A percentile compares a stretch with the other conserved stretches of the same genome.
phyloP scores from a whole-genome alignment of 2,113 vertebrate species.

The Pyxicephalus adspersus region DNA sequence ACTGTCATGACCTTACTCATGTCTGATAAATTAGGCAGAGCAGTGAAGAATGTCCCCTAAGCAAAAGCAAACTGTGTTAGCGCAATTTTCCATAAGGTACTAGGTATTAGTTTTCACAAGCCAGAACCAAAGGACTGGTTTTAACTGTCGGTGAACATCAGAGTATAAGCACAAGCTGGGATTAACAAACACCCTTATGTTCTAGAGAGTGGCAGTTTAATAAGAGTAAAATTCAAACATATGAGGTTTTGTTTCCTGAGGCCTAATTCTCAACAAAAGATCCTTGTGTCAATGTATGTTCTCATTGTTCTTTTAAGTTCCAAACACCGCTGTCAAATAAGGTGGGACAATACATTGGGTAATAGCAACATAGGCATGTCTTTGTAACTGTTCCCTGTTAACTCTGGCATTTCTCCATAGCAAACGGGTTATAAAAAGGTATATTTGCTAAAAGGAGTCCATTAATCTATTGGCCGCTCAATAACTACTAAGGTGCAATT shows the following conservation, averaged over 20 bases:
- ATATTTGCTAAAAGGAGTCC: not conserved
- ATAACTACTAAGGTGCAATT: too few species aligned
- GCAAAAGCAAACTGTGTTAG: slow-evolving; percentile 7
- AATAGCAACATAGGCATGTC: slow-evolving; percentile 12
- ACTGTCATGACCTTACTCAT: slow-evolving; percentile 9
- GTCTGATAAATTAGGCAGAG: slow-evolving; percentile 31
- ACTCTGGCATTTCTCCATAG: not conserved
- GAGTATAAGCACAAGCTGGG: not conserved
- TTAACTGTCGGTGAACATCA: slow-evolving; percentile 26
- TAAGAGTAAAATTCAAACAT: slow-evolving; percentile 4
- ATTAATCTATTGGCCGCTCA: not conserved
- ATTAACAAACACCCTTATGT: slow-evolving; percentile 7
- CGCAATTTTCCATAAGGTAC: slow-evolving; percentile 17
- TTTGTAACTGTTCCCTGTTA: not conserved
- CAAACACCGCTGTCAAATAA: slow-evolving; percentile 7
- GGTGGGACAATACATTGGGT: slow-evolving; percentile 20
- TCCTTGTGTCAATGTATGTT: slow-evolving; percentile 24
- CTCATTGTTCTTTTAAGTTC: slow-evolving; percentile 37
- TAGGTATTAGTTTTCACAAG: slow-evolving; percentile 42
- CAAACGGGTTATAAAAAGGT: not conserved
- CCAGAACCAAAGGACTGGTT: slow-evolving; percentile 28
- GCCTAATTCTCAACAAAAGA: slow-evolving; percentile 28
- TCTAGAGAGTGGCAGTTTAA: not conserved
- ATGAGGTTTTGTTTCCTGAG: slow-evolving; percentile 11
- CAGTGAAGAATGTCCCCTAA: not conserved